Evolutionary conservation across 2,797 vertebrate genomes (phyloP), one percentile per base, ranked within the genome.

Genomic region (Manis pentadactyla): DNA sequence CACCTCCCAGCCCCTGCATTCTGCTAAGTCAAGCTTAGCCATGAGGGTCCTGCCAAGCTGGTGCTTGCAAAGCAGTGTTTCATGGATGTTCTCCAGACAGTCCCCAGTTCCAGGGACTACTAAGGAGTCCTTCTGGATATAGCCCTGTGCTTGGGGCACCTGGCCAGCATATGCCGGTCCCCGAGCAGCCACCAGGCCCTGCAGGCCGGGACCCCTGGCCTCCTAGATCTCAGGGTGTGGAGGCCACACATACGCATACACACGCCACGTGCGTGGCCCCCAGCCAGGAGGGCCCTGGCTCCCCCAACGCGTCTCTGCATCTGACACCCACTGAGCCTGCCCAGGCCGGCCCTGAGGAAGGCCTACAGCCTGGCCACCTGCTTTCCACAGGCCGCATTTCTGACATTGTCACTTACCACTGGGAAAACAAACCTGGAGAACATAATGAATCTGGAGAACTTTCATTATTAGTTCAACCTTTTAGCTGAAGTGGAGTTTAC

Each of bases 61-160:
- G n/a, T 2, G 15, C 27, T 6, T 4, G 17, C 29, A 21, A 7
- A 74, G 19, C 29, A 17, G 37, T 0, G 0, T 39, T 51, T 39
- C 14, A 0, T 2, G 17, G 15, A 8, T 3, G 0, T 7, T 23
- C 66, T 79, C 6, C 59, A 5, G 0, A 61, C 0, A 7, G 14
- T 4, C 51, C 51, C 0, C 1, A 1, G 25, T 14, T 3, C 49
- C 31, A 17, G 55, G 23, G 27, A 19, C 6, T 2, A 6, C 19
- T 12, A 7, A 78, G 14, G 37, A 27, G 23, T 27, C 51, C 5
- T 18, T 23, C 27, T 53, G 14, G 11, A 4, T 27, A 37, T 3
- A 1, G 5, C 18, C 11, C 19, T 25, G 14, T 55, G 34, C 59
- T 8, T 2, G 1, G 73, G 39, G 74, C 10, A 0, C 5, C 42